These are phyloP conservation scores for Aselliscus stoliczkanus DNA, from an alignment of 2,797 vertebrate species.

Conservation along the genomic window DNA sequence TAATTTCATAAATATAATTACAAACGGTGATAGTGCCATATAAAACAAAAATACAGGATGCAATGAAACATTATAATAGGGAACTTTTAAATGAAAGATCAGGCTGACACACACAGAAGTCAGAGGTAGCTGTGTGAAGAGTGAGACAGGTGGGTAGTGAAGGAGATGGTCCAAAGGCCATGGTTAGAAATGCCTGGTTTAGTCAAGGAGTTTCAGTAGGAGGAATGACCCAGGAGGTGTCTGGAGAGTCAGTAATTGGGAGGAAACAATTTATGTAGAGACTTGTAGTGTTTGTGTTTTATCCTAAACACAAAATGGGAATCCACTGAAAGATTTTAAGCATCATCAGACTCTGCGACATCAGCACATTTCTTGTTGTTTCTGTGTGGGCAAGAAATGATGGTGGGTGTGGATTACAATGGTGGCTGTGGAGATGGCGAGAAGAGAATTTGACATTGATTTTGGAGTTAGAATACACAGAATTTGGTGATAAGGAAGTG, in stretches of 20 bases:
- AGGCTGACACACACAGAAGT: not conserved
- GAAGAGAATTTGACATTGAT: not conserved
- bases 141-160: not conserved
- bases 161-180: not conserved
- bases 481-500: not conserved
- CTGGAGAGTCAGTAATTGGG: not conserved
- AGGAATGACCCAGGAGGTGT: not conserved
- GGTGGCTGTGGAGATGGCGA: not conserved
- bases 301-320: not conserved
- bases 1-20: not conserved
- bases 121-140: not conserved
- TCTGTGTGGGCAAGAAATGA: not conserved
- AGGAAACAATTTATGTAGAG: not conserved
- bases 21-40: not conserved
- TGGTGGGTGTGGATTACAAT: not conserved
- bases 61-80: not conserved
- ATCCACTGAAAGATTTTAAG: not conserved
- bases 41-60: not conserved
- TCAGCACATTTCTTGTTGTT: not conserved
- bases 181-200: not conserved
- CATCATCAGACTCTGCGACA: not conserved
- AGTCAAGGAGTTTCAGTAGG: not conserved
- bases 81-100: not conserved
- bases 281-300: not conserved
- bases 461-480: not conserved